Conservation (phyloP, 2,888 invertebrate genomes). For the Apamea sordens region DNA sequence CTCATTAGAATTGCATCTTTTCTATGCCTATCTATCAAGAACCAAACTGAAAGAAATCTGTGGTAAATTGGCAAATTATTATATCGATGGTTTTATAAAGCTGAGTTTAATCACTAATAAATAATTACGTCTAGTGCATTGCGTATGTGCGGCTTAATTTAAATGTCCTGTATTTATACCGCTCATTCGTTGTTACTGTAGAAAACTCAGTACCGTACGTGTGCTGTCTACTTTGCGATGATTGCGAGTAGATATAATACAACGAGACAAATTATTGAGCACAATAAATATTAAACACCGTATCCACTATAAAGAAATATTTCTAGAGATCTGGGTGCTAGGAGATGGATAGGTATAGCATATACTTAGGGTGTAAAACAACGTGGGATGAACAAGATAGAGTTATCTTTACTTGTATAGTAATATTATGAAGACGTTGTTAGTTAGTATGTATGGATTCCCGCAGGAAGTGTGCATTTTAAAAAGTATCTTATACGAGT, state of each 20-base stretch:
- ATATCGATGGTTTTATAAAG: background rate
- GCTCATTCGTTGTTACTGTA: background rate
- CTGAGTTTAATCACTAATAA: background rate
- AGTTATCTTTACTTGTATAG: background rate
- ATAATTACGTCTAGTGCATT: background rate
- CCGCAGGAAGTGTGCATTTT: background rate
- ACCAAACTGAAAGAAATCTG: background rate
- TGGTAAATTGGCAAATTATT: background rate
- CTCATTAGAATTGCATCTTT: background rate
- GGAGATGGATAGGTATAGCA: too few relatives aligned
- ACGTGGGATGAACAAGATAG: background rate
- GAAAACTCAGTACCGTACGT: background rate
- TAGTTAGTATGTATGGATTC: background rate
- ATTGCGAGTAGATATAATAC: background rate
- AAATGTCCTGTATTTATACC: background rate
- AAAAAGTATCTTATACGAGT: background rate
- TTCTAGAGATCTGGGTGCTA: background rate
- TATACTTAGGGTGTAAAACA: background rate
- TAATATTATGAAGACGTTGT: background rate
- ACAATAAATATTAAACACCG: background rate
- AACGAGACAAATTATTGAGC: background rate
- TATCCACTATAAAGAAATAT: background rate
- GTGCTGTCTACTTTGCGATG: background rate
- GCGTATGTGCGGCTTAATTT: background rate
- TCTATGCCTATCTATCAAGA: background rate